Conservation (phyloP, 1,140 invertebrate species). For the Cecropterus lyciades region DNA sequence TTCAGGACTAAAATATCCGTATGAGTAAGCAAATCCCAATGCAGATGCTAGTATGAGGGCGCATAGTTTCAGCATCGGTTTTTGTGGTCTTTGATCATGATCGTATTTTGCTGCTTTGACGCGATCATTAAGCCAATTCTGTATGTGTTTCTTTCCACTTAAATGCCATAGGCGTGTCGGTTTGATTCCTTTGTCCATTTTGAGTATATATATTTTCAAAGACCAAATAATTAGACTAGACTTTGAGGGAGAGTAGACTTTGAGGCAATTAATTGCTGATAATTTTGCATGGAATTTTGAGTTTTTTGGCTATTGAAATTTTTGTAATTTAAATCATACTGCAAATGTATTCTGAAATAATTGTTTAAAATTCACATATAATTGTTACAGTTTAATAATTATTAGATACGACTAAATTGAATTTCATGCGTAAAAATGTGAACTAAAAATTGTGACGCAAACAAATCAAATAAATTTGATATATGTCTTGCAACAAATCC, state of each 20-base stretch:
- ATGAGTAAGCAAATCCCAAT: conserved; percentile 41
- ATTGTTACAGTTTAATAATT: no score
- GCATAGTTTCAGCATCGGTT: conserved; percentile 33
- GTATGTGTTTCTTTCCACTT: conserved; percentile 52
- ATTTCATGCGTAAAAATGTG: no score
- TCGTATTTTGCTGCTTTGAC: conserved; percentile 29
- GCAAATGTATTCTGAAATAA: no score
- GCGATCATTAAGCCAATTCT: conserved; percentile 43
- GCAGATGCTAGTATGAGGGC: conserved; percentile 29
- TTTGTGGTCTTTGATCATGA: conserved; percentile 29
- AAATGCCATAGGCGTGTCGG: conserved; percentile 61
- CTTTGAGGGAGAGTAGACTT: no score
- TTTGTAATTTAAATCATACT: no score
- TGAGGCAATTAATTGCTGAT: background rate
- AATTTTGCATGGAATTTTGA: background rate
- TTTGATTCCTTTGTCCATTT: conserved; percentile 59
- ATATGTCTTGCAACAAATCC: no score
- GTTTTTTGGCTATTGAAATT: no score
- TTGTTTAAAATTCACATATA: no score
- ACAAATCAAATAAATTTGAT: no score
- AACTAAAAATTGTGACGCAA: no score
- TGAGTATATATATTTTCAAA: conserved; percentile 5
- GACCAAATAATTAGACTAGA: background rate
- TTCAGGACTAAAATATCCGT: conserved; percentile 43
- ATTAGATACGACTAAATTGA: no score